Percentiles rank a stretch among this genome's conserved stretches.
Conservation (phyloP, 2,888 invertebrate genomes). For the Gymnocheta viridis region DNA sequence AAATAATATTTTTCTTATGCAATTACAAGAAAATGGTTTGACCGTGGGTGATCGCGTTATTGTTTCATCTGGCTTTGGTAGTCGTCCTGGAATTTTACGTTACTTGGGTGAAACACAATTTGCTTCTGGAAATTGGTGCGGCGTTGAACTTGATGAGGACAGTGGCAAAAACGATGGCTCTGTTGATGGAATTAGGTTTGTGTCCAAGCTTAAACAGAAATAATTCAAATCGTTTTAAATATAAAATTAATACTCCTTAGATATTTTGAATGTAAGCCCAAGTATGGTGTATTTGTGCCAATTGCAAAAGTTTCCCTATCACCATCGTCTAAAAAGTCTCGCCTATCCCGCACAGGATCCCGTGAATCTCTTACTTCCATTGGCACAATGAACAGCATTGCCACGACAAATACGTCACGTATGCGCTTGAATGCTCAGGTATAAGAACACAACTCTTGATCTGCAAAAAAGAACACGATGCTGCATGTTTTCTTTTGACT, state of each 20-base stretch:
- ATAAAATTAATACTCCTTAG: constrained; percentile 83
- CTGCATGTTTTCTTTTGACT: constrained; percentile 45
- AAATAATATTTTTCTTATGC: neutral
- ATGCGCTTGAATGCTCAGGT: constrained; percentile 81
- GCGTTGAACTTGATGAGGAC: constrained; percentile 96
- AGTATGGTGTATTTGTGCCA: constrained; percentile 96
- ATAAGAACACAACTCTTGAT: constrained; percentile 70
- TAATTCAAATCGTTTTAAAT: neutral
- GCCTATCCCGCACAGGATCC: constrained; percentile 89
- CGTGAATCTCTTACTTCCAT: constrained; percentile 91
- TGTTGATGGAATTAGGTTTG: constrained; percentile 93
- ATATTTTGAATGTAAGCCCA: constrained; percentile 96
- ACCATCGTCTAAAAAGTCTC: constrained; percentile 87
- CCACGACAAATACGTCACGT: constrained; percentile 83
- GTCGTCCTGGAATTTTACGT: constrained; percentile 92
- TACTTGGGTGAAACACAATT: constrained; percentile 95
- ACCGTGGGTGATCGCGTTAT: constrained; percentile 95
- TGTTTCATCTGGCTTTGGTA: constrained; percentile 92
- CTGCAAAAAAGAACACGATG: constrained; percentile 19
- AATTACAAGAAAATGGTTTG: constrained; percentile 84
- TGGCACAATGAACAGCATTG: constrained; percentile 85
- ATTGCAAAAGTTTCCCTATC: constrained; percentile 93
- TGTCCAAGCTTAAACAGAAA: neutral
- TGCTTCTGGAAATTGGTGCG: constrained; percentile 96
- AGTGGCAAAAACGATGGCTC: constrained; percentile 98